Percentiles rank a stretch among this genome's conserved stretches.
Evolutionary conservation across 1,140 invertebrate species (phyloP).

Genomic region (Pachypsylla venusta): DNA sequence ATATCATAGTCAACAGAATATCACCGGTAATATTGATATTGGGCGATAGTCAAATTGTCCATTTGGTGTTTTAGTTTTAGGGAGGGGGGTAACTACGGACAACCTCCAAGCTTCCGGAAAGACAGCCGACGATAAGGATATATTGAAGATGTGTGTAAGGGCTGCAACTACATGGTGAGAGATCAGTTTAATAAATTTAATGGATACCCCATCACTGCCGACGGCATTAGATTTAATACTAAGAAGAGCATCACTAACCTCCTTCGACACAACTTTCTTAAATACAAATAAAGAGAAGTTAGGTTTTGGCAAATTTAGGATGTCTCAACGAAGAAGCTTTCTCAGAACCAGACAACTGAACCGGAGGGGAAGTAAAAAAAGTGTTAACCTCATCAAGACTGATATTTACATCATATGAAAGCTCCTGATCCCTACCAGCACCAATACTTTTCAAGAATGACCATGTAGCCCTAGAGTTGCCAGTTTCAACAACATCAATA

Average conservation of each 20-base stretch:
- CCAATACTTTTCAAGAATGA: background rate
- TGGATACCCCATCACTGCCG: background rate
- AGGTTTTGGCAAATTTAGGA: background rate
- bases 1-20: constrained; percentile 20
- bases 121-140: background rate
- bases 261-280: background rate
- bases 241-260: background rate
- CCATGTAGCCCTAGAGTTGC: background rate
- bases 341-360: no score
- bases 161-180: background rate
- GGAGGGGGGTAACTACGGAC: background rate
- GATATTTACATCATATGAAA: background rate
- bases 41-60: background rate
- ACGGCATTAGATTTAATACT: background rate
- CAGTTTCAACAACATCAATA: background rate
- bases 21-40: background rate
- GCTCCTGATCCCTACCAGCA: background rate
- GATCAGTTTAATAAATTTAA: background rate
- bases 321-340: no score
- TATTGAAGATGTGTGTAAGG: background rate
- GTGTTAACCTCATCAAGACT: background rate
- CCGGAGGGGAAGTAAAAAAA: no score
- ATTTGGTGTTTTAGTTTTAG: background rate
- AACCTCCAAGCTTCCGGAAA: background rate
- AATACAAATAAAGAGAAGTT: background rate